Evolutionary conservation across 1,140 invertebrate species (phyloP).

Genomic region (Euwallacea similis): DNA sequence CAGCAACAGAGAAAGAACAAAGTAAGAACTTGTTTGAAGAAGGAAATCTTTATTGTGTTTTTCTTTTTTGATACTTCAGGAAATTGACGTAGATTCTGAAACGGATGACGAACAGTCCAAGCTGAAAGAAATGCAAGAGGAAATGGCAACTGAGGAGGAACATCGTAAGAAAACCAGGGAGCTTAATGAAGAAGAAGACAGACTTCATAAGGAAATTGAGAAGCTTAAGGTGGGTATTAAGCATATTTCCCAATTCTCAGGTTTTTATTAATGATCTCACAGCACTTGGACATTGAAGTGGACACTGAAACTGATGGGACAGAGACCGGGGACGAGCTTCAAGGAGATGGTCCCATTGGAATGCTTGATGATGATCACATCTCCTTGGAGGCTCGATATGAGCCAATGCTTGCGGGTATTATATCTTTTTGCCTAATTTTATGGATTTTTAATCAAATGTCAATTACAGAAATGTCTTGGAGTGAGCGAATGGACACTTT

Average conservation of each 20-base stretch:
- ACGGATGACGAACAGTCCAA: constrained; percentile 53
- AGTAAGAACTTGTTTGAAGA: neutral
- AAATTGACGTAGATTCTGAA: constrained; percentile 50
- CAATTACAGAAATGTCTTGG: constrained; percentile 64
- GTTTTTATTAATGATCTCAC: constrained; percentile 39
- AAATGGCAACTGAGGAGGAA: constrained; percentile 51
- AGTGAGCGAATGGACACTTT: constrained; percentile 77
- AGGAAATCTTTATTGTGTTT: neutral
- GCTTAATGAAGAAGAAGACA: constrained; percentile 77
- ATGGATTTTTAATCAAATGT: neutral
- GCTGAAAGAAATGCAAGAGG: constrained; percentile 51
- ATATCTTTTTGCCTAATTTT: constrained; percentile 13
- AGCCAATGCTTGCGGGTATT: constrained; percentile 67
- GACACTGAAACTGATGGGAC: constrained; percentile 81
- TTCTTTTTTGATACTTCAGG: constrained; percentile 5
- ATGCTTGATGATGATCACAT: constrained; percentile 45
- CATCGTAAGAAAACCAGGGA: constrained; percentile 57
- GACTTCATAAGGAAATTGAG: constrained; percentile 80
- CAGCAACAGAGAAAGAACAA: constrained; percentile 31
- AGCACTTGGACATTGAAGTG: constrained; percentile 78
- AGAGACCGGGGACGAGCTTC: constrained; percentile 67
- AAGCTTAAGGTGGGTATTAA: constrained; percentile 53
- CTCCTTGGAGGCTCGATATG: constrained; percentile 65
- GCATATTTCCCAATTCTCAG: neutral
- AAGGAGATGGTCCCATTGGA: constrained; percentile 55